Evolutionary conservation across 2,113 vertebrate species (phyloP).

Genomic region (Chloropsis cyanopogon): DNA sequence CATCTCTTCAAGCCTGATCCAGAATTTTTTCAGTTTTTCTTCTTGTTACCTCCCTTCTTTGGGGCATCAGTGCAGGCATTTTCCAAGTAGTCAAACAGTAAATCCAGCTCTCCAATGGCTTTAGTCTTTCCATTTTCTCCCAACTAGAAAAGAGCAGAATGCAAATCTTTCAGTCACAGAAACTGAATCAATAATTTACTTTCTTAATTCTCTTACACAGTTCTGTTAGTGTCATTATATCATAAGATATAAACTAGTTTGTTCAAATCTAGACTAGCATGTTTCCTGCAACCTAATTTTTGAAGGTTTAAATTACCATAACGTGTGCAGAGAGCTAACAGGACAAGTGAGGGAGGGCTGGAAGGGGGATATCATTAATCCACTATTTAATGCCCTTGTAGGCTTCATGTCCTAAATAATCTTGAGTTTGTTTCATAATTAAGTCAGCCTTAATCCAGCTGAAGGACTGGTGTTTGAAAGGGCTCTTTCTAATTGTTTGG

Average conservation of each 20-base stretch:
- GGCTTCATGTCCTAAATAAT: not conserved
- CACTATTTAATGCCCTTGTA: not conserved
- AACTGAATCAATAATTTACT: not conserved
- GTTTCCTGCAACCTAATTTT: not conserved
- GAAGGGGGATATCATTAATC: not conserved
- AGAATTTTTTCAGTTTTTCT: not conserved
- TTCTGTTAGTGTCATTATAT: not conserved
- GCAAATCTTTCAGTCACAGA: not conserved
- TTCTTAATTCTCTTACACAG: not conserved
- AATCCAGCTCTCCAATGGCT: conserved; percentile 78
- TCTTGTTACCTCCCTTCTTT: conserved; percentile 17
- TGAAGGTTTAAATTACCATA: not conserved
- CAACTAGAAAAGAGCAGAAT: conserved; percentile 59
- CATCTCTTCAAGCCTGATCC: not conserved
- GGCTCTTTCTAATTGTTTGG: not conserved
- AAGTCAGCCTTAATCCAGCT: not conserved
- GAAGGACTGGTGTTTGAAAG: not conserved
- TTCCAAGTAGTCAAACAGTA: conserved; percentile 70
- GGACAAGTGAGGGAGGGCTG: not conserved
- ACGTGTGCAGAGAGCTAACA: not conserved
- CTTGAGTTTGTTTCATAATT: not conserved
- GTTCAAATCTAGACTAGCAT: not conserved
- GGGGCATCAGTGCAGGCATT: conserved; percentile 35
- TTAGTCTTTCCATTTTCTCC: conserved; percentile 75
- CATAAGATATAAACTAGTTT: not conserved